Evolutionary conservation across 2,113 vertebrate genomes (phyloP).

Genomic region (Patagioenas fasciata): DNA sequence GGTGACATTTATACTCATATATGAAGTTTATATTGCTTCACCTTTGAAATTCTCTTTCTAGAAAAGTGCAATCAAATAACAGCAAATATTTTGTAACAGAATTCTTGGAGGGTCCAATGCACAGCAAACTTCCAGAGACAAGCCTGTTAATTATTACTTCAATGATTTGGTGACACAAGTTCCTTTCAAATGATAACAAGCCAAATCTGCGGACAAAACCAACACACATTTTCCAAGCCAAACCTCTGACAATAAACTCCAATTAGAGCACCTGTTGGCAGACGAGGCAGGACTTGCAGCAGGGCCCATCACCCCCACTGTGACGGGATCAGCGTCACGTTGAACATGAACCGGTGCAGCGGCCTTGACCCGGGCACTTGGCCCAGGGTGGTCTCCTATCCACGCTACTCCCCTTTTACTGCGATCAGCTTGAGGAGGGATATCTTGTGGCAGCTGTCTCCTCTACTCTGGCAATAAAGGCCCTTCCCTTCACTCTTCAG

Average conservation of each 20-base stretch:
- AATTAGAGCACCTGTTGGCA: not conserved
- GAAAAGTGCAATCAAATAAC: not conserved
- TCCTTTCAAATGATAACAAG: not conserved
- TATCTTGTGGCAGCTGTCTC: not conserved
- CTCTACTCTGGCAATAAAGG: not conserved
- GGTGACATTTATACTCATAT: not conserved
- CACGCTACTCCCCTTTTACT: not conserved
- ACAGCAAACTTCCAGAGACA: not conserved
- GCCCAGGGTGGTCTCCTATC: not conserved
- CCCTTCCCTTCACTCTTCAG: not conserved
- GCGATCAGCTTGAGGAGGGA: not conserved
- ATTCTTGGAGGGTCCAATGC: not conserved
- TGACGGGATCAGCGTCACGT: not conserved
- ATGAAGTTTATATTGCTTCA: not conserved
- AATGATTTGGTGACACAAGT: not conserved
- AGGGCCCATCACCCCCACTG: not conserved
- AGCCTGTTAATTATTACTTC: not conserved
- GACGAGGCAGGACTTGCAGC: not conserved
- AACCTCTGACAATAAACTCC: not conserved
- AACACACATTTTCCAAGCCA: not conserved
- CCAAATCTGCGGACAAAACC: not conserved
- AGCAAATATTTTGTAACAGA: no score
- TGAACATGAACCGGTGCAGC: not conserved
- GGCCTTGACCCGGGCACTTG: rapidly evolving
- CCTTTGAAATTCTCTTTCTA: not conserved